phyloP scores from a whole-genome alignment of 2,888 invertebrate species.

The Adelognathus sp. region DNA sequence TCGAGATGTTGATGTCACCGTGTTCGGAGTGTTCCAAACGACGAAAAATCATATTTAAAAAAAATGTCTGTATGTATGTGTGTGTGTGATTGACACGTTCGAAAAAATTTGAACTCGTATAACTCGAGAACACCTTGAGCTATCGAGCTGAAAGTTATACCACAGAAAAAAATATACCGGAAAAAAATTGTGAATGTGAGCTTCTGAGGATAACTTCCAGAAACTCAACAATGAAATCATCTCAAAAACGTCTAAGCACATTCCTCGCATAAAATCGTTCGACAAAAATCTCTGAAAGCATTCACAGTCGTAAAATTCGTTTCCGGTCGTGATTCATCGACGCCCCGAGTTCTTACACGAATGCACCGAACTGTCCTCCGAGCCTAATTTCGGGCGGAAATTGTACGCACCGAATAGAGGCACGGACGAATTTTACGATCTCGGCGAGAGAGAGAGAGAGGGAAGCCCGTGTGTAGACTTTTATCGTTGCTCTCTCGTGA shows the following conservation, averaged over 20 bases:
- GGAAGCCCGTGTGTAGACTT: neutral
- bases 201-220: neutral
- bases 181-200: too few species aligned
- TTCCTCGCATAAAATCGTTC: too few species aligned
- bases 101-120: too few species aligned
- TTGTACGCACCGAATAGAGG: neutral
- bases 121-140: too few species aligned
- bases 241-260: neutral
- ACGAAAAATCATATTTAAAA: too few species aligned
- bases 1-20: too few species aligned
- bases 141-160: too few species aligned
- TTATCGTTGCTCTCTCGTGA: constrained; percentile 44
- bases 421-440: constrained; percentile 1
- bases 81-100: too few species aligned
- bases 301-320: neutral
- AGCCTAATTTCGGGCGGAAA: neutral
- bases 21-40: too few species aligned
- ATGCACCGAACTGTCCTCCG: neutral
- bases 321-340: neutral
- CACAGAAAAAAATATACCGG: too few species aligned
- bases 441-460: constrained; percentile 16
- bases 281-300: neutral
- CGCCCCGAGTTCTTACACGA: neutral
- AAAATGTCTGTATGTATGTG: too few species aligned
- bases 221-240: neutral